These are phyloP conservation scores for Scaptomyza caliginosa DNA, from an alignment of 2,888 invertebrate species.

Conservation along the genomic window DNA sequence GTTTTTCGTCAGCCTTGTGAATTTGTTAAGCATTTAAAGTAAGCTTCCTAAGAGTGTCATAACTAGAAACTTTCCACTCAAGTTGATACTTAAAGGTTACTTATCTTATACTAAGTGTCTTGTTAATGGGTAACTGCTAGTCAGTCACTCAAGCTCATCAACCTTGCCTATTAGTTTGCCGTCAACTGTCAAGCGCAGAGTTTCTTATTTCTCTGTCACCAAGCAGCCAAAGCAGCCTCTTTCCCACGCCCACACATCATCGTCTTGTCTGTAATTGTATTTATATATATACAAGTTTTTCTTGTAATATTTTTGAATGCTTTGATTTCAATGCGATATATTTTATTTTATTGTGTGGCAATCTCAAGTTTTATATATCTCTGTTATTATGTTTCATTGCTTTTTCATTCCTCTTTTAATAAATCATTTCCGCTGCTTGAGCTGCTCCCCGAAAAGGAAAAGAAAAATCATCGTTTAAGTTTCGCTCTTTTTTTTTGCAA, in stretches of 20 bases:
- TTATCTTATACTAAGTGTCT: neutral
- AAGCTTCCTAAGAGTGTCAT: constrained; percentile 11
- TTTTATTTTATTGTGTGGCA: constrained; percentile 69
- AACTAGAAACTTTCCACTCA: neutral
- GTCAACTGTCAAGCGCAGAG: constrained; percentile 46
- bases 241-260: neutral
- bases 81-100: neutral
- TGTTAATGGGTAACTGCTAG: neutral
- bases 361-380: constrained; percentile 63
- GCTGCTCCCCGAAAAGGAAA: constrained; percentile 4
- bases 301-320: constrained; percentile 11
- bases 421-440: constrained; percentile 78
- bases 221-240: constrained; percentile 6
- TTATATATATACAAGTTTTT: neutral
- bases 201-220: constrained; percentile 42
- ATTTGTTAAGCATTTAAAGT: constrained; percentile 19
- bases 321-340: constrained; percentile 60
- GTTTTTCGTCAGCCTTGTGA: constrained; percentile 13
- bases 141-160: neutral
- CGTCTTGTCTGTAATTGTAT: constrained; percentile 49
- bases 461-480: constrained; percentile 66
- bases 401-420: constrained; percentile 59
- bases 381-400: constrained; percentile 50
- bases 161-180: constrained; percentile 20
- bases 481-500: constrained; percentile 43